Evolutionary conservation across 2,888 invertebrate species (phyloP).

Genomic region (Pogonocherus hispidulus): DNA sequence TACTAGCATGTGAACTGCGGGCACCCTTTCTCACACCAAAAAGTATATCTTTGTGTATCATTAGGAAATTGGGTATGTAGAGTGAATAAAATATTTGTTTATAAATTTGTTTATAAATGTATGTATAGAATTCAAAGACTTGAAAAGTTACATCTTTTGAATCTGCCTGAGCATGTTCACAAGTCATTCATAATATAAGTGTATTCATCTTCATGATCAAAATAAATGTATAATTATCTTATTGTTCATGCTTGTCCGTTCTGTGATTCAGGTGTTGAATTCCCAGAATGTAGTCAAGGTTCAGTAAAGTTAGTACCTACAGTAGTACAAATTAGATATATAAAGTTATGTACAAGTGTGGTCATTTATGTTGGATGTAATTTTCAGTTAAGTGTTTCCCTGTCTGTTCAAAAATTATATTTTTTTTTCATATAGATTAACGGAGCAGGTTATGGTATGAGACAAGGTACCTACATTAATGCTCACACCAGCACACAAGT

Average conservation of each 20-base stretch:
- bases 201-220: background rate
- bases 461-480: too few species aligned
- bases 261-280: background rate
- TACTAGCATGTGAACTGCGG: slow-evolving; percentile 61
- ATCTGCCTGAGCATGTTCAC: slow-evolving; percentile 3
- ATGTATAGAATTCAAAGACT: background rate
- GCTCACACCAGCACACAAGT: too few species aligned
- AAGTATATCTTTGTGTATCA: slow-evolving; percentile 63
- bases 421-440: too few species aligned
- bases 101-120: slow-evolving; percentile 3
- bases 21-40: slow-evolving; percentile 61
- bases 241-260: background rate
- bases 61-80: slow-evolving; percentile 62
- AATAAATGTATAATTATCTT: background rate
- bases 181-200: slow-evolving; percentile 2
- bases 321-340: too few species aligned
- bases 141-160: background rate
- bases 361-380: too few species aligned
- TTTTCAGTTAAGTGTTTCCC: too few species aligned
- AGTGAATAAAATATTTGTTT: slow-evolving; percentile 42
- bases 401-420: too few species aligned
- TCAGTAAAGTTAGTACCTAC: too few species aligned
- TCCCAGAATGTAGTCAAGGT: too few species aligned
- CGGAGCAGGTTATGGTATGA: too few species aligned
- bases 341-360: too few species aligned